Conservation (phyloP, 2,113 vertebrate species). For the Tragelaphus imberbis region DNA sequence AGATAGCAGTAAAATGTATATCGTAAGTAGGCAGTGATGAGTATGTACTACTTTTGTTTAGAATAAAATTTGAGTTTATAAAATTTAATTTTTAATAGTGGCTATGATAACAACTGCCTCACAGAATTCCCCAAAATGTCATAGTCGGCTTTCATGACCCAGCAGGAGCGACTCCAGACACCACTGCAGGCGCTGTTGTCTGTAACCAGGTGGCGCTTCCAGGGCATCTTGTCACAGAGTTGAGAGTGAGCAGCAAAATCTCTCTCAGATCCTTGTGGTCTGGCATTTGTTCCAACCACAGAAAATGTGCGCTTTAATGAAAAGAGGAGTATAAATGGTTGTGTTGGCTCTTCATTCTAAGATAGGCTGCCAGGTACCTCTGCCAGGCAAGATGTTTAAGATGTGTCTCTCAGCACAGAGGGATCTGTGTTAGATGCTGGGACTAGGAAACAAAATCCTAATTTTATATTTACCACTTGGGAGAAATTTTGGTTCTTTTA, state of each 20-base stretch:
- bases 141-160: neutral
- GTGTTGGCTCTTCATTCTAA: neutral
- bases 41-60: neutral
- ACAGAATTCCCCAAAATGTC: neutral
- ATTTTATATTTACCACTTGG: neutral
- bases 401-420: neutral
- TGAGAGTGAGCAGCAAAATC: neutral
- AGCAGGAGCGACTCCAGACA: neutral
- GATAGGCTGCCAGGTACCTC: neutral
- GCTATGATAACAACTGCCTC: neutral
- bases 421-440: neutral
- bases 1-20: neutral
- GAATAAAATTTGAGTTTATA: neutral
- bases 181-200: accelerated
- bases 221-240: neutral
- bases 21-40: neutral
- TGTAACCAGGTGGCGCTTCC: neutral
- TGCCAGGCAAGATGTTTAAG: neutral
- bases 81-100: neutral
- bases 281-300: neutral
- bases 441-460: neutral
- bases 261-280: neutral
- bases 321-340: neutral
- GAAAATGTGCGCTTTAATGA: neutral
- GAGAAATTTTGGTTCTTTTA: neutral